Percentiles rank a stretch among this genome's conserved stretches.
Evolutionary conservation across 2,888 invertebrate species (phyloP).

Genomic region (Caenorhabditis drosophilae): DNA sequence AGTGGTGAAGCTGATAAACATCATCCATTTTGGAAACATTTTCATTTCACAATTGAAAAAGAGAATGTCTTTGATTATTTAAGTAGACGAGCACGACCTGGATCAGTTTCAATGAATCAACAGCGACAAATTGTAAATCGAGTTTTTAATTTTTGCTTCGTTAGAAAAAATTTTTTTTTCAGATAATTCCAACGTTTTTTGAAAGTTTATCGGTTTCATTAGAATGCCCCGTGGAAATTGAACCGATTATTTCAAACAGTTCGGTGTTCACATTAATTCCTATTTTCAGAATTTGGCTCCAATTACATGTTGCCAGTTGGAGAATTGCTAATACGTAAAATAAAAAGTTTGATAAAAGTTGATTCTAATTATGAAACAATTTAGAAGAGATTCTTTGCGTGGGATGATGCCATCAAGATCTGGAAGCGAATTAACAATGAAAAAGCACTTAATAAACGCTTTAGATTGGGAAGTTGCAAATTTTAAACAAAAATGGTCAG

Average conservation of each 20-base stretch:
- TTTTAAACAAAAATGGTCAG: conserved; percentile 25
- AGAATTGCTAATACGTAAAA: conserved; percentile 24
- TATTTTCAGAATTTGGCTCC: conserved; percentile 29
- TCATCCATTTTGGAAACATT: conserved; percentile 36
- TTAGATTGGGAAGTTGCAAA: conserved; percentile 21
- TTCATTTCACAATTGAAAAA: conserved; percentile 23
- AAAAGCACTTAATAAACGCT: conserved; percentile 24
- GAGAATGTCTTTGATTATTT: conserved; percentile 30
- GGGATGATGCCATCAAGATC: conserved; percentile 26
- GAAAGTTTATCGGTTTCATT: conserved; percentile 23
- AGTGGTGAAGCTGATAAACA: conserved; percentile 26
- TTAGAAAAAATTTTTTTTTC: neutral
- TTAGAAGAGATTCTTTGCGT: conserved; percentile 27
- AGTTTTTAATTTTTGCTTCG: too few relatives aligned
- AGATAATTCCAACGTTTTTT: conserved; percentile 23
- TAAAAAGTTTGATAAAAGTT: neutral
- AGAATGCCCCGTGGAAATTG: conserved; percentile 29
- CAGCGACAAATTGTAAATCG: neutral
- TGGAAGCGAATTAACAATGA: conserved; percentile 5
- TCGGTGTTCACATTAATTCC: conserved; percentile 23
- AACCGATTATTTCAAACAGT: conserved; percentile 24
- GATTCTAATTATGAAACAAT: neutral
- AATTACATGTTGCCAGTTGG: conserved; percentile 29
- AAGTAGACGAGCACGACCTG: conserved; percentile 6
- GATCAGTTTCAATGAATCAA: too few relatives aligned